phyloP scores from a whole-genome alignment of 2,113 vertebrate species.

The Chaetura pelagica region DNA sequence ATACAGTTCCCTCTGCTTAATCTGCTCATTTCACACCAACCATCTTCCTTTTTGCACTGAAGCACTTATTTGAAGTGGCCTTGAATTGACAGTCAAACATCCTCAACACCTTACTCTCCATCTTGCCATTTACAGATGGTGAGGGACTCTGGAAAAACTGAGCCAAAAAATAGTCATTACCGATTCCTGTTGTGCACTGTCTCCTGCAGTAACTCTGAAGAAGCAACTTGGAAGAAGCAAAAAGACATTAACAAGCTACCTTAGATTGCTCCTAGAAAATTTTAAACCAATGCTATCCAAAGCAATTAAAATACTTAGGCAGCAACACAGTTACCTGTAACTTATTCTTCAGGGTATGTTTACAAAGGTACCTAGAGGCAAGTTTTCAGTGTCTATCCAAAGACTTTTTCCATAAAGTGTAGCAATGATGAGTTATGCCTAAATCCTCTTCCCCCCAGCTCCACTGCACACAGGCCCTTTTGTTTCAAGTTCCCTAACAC shows the following conservation, averaged over 20 bases:
- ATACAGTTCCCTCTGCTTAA: neutral
- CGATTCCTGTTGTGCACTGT: neutral
- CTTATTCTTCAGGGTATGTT: neutral
- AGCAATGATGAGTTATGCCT: neutral
- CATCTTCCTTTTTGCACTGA: neutral
- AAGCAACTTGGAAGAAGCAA: neutral
- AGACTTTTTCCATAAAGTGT: neutral
- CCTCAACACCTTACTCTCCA: neutral
- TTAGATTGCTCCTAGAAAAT: neutral
- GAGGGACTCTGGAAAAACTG: neutral
- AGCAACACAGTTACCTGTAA: neutral
- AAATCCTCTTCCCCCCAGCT: neutral
- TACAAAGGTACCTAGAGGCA: neutral
- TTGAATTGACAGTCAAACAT: neutral
- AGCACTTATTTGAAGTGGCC: neutral
- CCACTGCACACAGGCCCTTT: fast-evolving
- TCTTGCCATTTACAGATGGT: neutral
- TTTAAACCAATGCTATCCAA: neutral
- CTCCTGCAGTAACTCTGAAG: neutral
- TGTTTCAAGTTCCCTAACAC: neutral
- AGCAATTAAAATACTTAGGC: neutral
- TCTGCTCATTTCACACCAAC: neutral
- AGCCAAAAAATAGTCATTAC: neutral
- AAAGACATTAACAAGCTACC: neutral
- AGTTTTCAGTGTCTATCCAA: neutral